phyloP scores from a whole-genome alignment of 2,888 invertebrate genomes.

The Nomada goodeniana region DNA sequence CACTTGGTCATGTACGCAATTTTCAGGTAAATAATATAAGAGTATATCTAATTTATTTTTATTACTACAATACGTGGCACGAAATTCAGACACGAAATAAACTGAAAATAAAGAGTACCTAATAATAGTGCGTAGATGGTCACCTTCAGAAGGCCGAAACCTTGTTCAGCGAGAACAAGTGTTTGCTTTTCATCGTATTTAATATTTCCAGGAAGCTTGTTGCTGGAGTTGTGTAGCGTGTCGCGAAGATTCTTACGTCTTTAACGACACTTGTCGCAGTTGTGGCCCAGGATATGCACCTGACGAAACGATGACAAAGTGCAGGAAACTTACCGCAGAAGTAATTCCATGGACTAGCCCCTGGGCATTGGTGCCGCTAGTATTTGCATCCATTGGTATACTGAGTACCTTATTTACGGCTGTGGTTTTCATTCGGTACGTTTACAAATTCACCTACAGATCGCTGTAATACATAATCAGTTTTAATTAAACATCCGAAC shows the following conservation, averaged over 20 bases:
- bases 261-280: slow-evolving; percentile 87
- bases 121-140: too few species aligned
- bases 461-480: background rate
- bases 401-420: slow-evolving; percentile 87
- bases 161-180: too few species aligned
- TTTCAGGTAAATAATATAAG: slow-evolving; percentile 83
- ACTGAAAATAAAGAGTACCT: too few species aligned
- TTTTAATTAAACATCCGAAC: too few species aligned
- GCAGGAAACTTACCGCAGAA: slow-evolving; percentile 86
- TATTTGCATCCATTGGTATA: slow-evolving; percentile 87
- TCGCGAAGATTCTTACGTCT: slow-evolving; percentile 87
- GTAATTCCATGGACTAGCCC: slow-evolving; percentile 88
- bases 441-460: background rate
- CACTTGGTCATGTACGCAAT: slow-evolving; percentile 86
- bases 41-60: background rate
- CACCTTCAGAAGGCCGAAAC: too few species aligned
- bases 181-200: background rate
- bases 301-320: slow-evolving; percentile 85
- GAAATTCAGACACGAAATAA: too few species aligned
- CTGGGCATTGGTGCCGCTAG: slow-evolving; percentile 88
- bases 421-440: slow-evolving; percentile 87
- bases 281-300: slow-evolving; percentile 87
- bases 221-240: slow-evolving; percentile 90
- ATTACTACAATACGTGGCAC: background rate
- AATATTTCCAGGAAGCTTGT: slow-evolving; percentile 86